Conservation (phyloP, 2,888 invertebrate species). For the Parascotia fuliginaria region DNA sequence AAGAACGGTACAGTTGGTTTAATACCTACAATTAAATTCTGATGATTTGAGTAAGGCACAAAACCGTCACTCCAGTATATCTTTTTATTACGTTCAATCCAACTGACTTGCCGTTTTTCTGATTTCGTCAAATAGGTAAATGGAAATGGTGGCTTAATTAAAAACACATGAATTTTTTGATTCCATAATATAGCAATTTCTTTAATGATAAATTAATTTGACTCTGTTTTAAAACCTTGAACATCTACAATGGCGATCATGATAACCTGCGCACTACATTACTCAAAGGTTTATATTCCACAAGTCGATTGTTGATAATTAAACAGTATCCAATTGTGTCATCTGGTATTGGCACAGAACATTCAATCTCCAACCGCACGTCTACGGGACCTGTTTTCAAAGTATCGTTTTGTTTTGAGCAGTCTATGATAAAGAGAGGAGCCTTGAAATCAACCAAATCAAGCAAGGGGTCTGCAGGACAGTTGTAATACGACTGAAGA, state of each 20-base stretch:
- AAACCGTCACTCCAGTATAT: conserved; percentile 9
- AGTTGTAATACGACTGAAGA: conserved; percentile 44
- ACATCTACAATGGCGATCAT: conserved; percentile 17
- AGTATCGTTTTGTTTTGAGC: conserved; percentile 40
- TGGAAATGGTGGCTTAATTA: conserved; percentile 28
- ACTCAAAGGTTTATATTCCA: conserved; percentile 36
- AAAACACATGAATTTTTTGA: conserved; percentile 12
- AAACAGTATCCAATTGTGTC: conserved; percentile 40
- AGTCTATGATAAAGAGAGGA: conserved; percentile 40
- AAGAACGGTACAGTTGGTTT: too few species aligned
- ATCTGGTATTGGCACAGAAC: conserved; percentile 25
- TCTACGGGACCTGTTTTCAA: conserved; percentile 40
- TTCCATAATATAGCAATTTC: conserved; percentile 29
- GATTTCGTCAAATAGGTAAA: conserved; percentile 23
- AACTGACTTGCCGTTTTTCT: conserved; percentile 21
- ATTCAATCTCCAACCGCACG: conserved; percentile 41
- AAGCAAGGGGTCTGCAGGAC: conserved; percentile 28
- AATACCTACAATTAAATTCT: conserved; percentile 1
- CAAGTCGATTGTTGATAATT: conserved; percentile 35
- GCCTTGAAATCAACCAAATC: conserved; percentile 26
- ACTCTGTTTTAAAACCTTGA: conserved; percentile 22
- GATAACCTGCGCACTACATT: conserved; percentile 32
- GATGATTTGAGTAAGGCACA: conserved; percentile 4
- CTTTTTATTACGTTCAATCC: conserved; percentile 19
- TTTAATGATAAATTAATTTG: conserved; percentile 27